Evolutionary conservation across 2,888 invertebrate species (phyloP), one percentile per base, ranked within the genome.

Genomic region (Drosophila robusta): DNA sequence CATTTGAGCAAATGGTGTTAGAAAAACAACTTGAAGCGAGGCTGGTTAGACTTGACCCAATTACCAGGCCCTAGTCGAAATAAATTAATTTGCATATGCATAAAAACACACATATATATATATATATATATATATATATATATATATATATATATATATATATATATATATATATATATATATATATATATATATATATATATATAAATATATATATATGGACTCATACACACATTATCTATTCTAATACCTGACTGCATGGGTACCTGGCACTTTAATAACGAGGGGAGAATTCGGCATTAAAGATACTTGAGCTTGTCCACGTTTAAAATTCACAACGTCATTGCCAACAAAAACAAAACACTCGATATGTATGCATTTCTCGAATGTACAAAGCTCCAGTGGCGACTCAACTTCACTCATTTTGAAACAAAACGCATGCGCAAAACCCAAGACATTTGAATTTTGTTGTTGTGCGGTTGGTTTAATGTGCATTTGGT

Each of bases 381-480:
- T 70, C 50, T 73, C 58, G 50, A 54, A 34, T 58, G 44, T 50
- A 24, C 46, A 55, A 24, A 45, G 34, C 44, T n/a, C 60, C 49
- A 18, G 12, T 18, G 9, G 56, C 63, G 16, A 44, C 47, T 54
- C 44, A 74, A 64, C 57, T 69, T 54, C 22, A 65, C 69, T 78
- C 51, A 81, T 81, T 82, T 81, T 67, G 56, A 80, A 81, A 32
- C 84, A 68, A 66, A 63, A 55, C 78, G 70, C 80, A 79, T 65
- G 54, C n/a, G 44, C 46, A 63, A 54, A 61, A 32, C 11, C 36
- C 39, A 66, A 54, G 9, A 24, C 38, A 42, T 11, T 9, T 11
- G 14, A n/a, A 22, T 24, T 32, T 44, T 16, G 34, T 45, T 38
- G 7, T 14, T 47, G 36, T 16, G 16, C 22, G 11, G n/a, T 45